Evolutionary conservation across 2,888 invertebrate species (phyloP).

Genomic region (Pyrrhosoma nymphula): DNA sequence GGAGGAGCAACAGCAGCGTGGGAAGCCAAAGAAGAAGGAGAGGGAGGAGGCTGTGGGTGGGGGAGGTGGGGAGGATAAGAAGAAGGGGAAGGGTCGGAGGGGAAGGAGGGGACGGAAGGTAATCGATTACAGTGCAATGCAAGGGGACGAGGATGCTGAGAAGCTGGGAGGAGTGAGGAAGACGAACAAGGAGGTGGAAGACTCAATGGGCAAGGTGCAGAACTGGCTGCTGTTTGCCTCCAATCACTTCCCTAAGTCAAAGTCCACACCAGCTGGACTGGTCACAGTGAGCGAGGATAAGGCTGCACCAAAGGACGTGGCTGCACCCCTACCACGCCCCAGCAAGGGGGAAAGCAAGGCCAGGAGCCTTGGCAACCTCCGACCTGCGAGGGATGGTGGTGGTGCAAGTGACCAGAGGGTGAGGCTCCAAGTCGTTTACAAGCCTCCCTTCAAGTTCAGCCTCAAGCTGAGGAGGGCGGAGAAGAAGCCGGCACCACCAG

Average conservation of each 20-base stretch:
- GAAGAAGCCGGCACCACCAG: conserved; percentile 76
- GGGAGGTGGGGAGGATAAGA: conserved; percentile 85
- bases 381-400: conserved; percentile 73
- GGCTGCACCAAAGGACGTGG: conserved; percentile 74
- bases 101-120: conserved; percentile 83
- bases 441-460: conserved; percentile 93
- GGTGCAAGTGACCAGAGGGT: conserved; percentile 79
- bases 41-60: conserved; percentile 71
- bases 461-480: conserved; percentile 88
- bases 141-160: conserved; percentile 76
- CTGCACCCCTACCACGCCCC: conserved; percentile 63
- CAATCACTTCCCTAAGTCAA: conserved; percentile 86
- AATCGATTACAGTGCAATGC: conserved; percentile 80
- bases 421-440: conserved; percentile 90
- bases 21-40: conserved; percentile 39
- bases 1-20: conserved; percentile 77
- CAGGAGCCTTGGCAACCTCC: conserved; percentile 69
- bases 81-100: conserved; percentile 90
- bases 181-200: conserved; percentile 77
- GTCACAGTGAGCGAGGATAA: conserved; percentile 78
- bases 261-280: conserved; percentile 89
- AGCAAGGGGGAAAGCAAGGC: conserved; percentile 69
- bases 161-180: conserved; percentile 74
- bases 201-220: conserved; percentile 88
- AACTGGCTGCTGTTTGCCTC: conserved; percentile 87